Conservation (phyloP, 2,797 vertebrate genomes). For the Harpagifer antarcticus region DNA sequence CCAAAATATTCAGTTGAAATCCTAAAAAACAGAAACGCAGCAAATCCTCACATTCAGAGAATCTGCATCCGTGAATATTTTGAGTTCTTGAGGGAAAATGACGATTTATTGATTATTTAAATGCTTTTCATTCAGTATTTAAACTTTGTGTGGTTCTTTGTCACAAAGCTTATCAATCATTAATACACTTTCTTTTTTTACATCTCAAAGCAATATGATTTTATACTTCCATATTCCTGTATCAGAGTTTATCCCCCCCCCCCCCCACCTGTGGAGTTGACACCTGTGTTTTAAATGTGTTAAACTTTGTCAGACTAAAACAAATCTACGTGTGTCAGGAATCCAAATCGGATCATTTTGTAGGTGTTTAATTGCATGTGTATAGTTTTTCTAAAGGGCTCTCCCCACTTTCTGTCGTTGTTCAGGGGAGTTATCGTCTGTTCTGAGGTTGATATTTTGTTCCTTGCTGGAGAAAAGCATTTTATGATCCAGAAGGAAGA, state of each 20-base stretch:
- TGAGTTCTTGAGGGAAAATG: not conserved
- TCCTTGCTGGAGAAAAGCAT: slow-evolving; percentile 4
- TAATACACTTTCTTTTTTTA: not conserved
- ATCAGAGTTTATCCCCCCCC: not conserved
- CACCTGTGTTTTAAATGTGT: slow-evolving; percentile 11
- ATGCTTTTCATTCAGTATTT: not conserved
- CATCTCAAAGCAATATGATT: slow-evolving; percentile 50
- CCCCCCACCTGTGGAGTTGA: slow-evolving; percentile 6
- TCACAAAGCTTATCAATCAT: slow-evolving; percentile 20
- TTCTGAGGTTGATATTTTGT: slow-evolving; percentile 19
- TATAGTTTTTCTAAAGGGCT: slow-evolving; percentile 54
- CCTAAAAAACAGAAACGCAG: not conserved
- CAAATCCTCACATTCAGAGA: not conserved
- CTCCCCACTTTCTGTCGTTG: slow-evolving; percentile 12
- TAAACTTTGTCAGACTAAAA: slow-evolving; percentile 5
- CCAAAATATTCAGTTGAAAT: not conserved
- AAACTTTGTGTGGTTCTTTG: slow-evolving; percentile 32
- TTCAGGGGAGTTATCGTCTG: not conserved
- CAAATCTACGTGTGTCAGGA: too few relatives aligned
- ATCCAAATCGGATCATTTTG: not conserved
- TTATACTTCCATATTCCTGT: not conserved
- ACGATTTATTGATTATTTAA: not conserved
- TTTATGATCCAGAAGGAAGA: slow-evolving; percentile 5
- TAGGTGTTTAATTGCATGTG: not conserved
- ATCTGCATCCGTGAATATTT: not conserved